A percentile compares a stretch with the other conserved stretches of the same genome.
Conservation (phyloP, 2,888 invertebrate species). For the Sthenelais limicola region DNA sequence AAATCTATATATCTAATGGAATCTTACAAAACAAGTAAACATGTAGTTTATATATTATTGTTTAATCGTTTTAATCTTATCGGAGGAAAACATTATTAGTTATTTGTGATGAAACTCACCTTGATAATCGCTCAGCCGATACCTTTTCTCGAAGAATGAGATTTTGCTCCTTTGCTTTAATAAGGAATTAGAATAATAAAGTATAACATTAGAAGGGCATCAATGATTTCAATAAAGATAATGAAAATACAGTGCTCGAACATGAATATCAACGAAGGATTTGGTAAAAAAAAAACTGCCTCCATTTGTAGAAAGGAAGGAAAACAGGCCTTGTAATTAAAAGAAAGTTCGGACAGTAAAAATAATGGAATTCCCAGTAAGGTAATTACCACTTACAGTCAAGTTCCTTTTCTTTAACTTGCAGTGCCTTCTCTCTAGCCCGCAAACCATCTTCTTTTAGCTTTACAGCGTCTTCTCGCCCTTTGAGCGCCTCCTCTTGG, state of each 20-base stretch:
- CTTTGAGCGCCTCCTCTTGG: slow-evolving; percentile 14
- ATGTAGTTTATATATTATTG: no score
- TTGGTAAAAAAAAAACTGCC: background rate
- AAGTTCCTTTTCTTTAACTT: slow-evolving; percentile 6
- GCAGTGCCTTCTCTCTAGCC: slow-evolving; percentile 33
- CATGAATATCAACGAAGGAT: background rate
- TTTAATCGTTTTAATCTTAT: no score
- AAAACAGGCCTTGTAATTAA: no score
- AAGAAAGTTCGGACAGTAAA: no score
- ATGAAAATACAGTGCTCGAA: background rate
- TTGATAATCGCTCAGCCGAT: slow-evolving; percentile 20
- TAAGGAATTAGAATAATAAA: background rate
- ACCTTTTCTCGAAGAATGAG: slow-evolving; percentile 36
- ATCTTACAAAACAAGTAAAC: no score
- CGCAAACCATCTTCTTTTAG: background rate
- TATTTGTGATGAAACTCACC: no score
- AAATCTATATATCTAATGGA: no score
- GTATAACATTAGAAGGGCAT: background rate
- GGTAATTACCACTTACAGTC: no score
- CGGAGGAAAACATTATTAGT: no score
- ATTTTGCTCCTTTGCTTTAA: slow-evolving; percentile 17
- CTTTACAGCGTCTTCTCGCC: slow-evolving; percentile 6
- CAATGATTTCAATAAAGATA: background rate
- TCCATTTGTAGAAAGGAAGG: background rate
- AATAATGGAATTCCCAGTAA: no score